A percentile compares a stretch with the other conserved stretches of the same genome.
Conservation (phyloP, 2,797 vertebrate genomes). For the Catostomus latipinnis region DNA sequence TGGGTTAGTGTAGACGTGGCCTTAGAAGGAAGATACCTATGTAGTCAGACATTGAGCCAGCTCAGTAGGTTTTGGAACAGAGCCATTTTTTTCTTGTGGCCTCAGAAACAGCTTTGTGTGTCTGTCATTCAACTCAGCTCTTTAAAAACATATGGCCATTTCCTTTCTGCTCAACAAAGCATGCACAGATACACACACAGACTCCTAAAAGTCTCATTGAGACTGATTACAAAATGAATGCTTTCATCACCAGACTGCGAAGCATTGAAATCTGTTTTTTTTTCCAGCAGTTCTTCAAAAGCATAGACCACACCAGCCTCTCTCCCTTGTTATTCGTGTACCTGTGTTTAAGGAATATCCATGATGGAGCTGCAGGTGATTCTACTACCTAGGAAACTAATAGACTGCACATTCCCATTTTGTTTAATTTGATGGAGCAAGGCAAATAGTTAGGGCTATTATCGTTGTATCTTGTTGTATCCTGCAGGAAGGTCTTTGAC, state of each 20-base stretch:
- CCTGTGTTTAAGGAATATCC: neutral
- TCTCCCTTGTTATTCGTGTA: neutral
- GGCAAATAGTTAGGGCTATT: neutral
- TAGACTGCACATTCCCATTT: neutral
- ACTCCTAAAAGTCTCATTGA: constrained; percentile 49
- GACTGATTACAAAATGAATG: constrained; percentile 54
- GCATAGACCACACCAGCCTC: neutral
- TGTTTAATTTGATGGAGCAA: neutral
- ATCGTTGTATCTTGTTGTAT: neutral
- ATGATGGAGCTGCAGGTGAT: neutral
- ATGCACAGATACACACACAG: constrained; percentile 19
- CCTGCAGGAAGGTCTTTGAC: neutral
- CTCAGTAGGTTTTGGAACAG: too few relatives aligned
- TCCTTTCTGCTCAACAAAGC: constrained; percentile 65
- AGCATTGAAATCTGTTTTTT: constrained; percentile 47
- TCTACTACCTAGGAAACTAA: neutral
- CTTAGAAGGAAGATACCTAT: too few relatives aligned
- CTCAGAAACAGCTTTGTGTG: constrained; percentile 10
- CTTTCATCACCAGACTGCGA: constrained; percentile 54
- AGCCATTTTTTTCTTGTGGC: too few relatives aligned
- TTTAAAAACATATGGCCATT: constrained; percentile 69
- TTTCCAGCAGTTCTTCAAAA: constrained; percentile 34
- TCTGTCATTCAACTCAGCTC: constrained; percentile 62
- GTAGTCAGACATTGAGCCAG: too few relatives aligned
- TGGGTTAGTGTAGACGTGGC: too few relatives aligned